Conservation (phyloP, 2,888 invertebrate species). For the Xestobium rufovillosum region DNA sequence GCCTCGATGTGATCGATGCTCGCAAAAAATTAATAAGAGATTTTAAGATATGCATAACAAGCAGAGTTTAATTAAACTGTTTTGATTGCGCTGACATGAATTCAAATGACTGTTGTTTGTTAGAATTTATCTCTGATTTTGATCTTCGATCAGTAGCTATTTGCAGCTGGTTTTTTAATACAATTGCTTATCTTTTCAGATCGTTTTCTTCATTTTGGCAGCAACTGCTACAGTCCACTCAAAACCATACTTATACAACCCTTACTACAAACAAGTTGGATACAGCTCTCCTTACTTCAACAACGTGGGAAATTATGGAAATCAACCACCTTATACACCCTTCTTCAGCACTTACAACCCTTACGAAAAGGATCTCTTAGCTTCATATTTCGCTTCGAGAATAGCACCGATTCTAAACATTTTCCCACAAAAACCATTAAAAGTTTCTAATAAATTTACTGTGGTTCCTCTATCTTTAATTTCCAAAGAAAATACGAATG, state of each 20-base stretch:
- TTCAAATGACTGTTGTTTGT: no score
- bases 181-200: no score
- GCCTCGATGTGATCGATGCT: no score
- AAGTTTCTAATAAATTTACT: slow-evolving; percentile 35
- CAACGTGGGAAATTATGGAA: background rate
- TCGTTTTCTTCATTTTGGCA: background rate
- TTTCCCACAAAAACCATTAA: slow-evolving; percentile 35
- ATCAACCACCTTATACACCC: slow-evolving; percentile 10
- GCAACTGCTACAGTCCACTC: no score
- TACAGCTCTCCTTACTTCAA: background rate
- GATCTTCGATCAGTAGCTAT: no score
- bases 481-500: slow-evolving; percentile 34
- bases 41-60: no score
- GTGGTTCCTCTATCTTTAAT: slow-evolving; percentile 39
- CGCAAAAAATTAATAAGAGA: no score
- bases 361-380: slow-evolving; percentile 5
- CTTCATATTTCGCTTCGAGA: slow-evolving; percentile 17
- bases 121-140: background rate
- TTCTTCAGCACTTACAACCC: slow-evolving; percentile 7
- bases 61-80: no score
- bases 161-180: no score
- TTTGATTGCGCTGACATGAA: no score
- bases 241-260: slow-evolving; percentile 5
- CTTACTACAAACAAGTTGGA: slow-evolving; percentile 1
- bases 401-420: slow-evolving; percentile 33